Conservation (phyloP, 1,140 invertebrate species). For the Drosophila kohkoa region DNA sequence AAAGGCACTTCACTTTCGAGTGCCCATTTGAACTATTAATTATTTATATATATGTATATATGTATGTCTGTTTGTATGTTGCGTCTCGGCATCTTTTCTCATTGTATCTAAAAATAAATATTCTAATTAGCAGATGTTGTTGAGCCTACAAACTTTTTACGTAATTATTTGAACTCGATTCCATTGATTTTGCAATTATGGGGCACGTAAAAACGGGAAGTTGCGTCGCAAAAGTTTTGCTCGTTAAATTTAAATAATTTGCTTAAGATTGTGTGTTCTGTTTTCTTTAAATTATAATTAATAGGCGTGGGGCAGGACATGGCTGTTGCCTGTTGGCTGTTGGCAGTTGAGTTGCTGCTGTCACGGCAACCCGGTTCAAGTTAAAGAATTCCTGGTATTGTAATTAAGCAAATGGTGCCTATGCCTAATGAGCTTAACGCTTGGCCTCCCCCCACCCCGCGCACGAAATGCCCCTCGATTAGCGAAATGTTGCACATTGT, state of each 20-base stretch:
- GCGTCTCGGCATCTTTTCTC: neutral
- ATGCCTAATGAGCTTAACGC: conserved; percentile 50
- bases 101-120: conserved; percentile 17
- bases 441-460: neutral
- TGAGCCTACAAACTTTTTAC: conserved; percentile 42
- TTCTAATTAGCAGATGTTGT: conserved; percentile 51
- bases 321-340: too few relatives aligned
- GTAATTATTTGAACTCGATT: conserved; percentile 66
- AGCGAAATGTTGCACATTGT: conserved; percentile 39
- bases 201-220: conserved; percentile 23
- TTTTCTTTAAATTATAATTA: conserved; percentile 34
- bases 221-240: conserved; percentile 48
- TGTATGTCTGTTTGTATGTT: neutral
- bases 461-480: neutral
- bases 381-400: conserved; percentile 29
- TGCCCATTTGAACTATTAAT: conserved; percentile 27
- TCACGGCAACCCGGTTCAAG: conserved; percentile 16
- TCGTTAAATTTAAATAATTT: conserved; percentile 46
- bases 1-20: conserved; percentile 1
- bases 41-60: conserved; percentile 16
- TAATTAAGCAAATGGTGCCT: conserved; percentile 43
- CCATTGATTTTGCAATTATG: conserved; percentile 79
- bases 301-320: conserved; percentile 3
- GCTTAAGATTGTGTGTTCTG: conserved; percentile 8
- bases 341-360: conserved; percentile 4